These are phyloP conservation scores for Dromas ardeola DNA, from an alignment of 2,113 vertebrate genomes.

Conservation along the genomic window DNA sequence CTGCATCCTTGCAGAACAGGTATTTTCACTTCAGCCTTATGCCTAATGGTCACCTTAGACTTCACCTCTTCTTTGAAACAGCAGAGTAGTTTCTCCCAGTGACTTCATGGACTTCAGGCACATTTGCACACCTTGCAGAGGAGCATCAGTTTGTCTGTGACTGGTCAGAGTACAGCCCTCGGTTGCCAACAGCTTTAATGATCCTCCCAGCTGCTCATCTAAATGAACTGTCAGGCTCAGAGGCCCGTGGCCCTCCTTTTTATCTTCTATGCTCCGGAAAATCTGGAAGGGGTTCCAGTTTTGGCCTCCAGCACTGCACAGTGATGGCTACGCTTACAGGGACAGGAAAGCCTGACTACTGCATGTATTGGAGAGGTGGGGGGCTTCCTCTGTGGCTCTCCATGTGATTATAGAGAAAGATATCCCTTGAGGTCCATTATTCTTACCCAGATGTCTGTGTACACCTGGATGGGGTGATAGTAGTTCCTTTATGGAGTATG, in stretches of 20 bases:
- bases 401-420: background rate
- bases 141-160: background rate
- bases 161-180: background rate
- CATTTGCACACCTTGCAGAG: background rate
- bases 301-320: background rate
- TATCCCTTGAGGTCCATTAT: background rate
- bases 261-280: background rate
- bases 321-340: background rate
- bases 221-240: background rate
- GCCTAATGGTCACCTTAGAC: background rate
- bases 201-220: background rate
- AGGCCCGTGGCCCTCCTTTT: background rate
- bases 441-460: background rate
- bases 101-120: background rate
- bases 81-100: background rate
- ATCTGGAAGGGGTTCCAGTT: background rate
- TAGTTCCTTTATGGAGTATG: background rate
- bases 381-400: background rate
- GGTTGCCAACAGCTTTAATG: background rate
- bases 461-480: background rate
- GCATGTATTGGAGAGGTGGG: background rate
- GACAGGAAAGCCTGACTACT: background rate
- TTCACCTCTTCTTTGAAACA: background rate
- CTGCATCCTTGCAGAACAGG: background rate
- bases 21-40: background rate